These are phyloP conservation scores for Molossus molossus DNA, from an alignment of 2,797 vertebrate genomes.

Conservation along the genomic window DNA sequence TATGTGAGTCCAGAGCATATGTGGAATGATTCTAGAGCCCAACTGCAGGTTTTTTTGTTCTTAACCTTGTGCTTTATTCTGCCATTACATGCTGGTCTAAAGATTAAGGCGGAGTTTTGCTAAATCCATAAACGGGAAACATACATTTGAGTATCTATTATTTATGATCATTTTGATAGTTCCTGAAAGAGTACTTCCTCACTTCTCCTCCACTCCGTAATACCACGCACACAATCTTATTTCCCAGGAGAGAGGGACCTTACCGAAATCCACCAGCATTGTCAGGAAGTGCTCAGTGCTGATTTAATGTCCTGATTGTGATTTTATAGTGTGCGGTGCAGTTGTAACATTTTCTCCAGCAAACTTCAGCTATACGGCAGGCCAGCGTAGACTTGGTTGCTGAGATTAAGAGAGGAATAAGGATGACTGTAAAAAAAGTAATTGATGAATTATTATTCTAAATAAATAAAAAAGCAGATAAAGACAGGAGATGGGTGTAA, in stretches of 20 bases:
- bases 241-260: neutral
- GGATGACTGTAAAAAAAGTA: neutral
- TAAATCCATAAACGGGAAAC: neutral
- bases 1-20: neutral
- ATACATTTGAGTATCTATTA: neutral
- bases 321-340: neutral
- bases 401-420: conserved; percentile 31
- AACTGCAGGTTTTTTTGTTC: conserved; percentile 6
- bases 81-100: neutral
- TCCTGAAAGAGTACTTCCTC: neutral
- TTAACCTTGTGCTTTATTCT: neutral
- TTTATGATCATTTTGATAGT: conserved; percentile 52
- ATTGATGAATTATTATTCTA: neutral
- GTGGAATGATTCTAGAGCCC: neutral
- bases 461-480: neutral
- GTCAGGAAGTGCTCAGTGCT: neutral
- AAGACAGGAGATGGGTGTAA: neutral
- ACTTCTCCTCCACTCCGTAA: neutral
- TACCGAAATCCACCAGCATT: conserved; percentile 9
- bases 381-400: neutral
- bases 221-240: neutral
- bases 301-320: neutral
- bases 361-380: neutral
- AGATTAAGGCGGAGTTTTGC: neutral
- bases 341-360: neutral